Conservation (phyloP, 1,140 invertebrate species). For the Heliconius hermathena region DNA sequence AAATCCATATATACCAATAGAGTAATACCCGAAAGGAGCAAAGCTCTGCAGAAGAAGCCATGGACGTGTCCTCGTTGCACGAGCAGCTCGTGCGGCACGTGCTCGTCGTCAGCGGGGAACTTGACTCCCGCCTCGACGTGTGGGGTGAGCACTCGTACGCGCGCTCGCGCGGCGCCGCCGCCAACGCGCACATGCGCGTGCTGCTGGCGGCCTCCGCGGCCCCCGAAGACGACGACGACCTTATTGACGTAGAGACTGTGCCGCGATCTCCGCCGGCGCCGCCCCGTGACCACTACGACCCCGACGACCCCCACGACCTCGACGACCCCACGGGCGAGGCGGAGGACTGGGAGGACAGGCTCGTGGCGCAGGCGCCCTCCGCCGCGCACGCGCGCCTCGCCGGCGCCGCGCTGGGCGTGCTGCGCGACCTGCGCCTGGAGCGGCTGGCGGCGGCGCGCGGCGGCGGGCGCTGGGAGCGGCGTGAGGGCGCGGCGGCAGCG, state of each 20-base stretch:
- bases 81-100: constrained; percentile 58
- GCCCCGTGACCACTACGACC: constrained; percentile 24
- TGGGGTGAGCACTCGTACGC: constrained; percentile 67
- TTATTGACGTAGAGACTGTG: constrained; percentile 31
- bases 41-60: background rate
- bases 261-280: constrained; percentile 30
- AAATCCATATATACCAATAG: background rate
- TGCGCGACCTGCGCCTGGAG: constrained; percentile 45
- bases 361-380: constrained; percentile 41
- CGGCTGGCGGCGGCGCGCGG: constrained; percentile 35
- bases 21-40: background rate
- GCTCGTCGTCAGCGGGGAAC: constrained; percentile 45
- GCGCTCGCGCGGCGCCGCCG: constrained; percentile 44
- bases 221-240: constrained; percentile 23
- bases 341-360: constrained; percentile 44
- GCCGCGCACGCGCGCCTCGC: constrained; percentile 37
- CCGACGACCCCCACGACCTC: constrained; percentile 9
- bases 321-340: constrained; percentile 33
- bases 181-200: constrained; percentile 38
- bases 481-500: constrained; percentile 38
- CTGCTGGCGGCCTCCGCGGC: constrained; percentile 43
- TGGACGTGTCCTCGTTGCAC: constrained; percentile 45
- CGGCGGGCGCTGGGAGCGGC: constrained; percentile 38
- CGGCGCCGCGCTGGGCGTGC: constrained; percentile 30
- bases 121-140: constrained; percentile 42